These are phyloP conservation scores for Didymodactylos carnosus DNA, from an alignment of 2,888 invertebrate genomes.

Conservation along the genomic window DNA sequence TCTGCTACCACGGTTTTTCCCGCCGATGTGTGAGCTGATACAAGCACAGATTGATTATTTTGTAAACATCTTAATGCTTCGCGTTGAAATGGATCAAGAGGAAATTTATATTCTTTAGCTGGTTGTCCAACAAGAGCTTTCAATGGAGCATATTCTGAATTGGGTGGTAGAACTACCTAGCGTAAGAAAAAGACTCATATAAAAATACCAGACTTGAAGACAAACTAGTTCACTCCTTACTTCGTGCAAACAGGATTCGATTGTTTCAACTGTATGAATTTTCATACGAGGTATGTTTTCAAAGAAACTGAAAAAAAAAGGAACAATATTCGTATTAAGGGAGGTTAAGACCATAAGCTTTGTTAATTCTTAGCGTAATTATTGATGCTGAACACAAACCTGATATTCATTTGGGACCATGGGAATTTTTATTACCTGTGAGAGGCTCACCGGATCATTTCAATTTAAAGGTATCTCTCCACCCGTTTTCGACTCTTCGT, in stretches of 20 bases:
- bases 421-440: no score
- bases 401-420: no score
- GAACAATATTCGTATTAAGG: no score
- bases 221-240: no score
- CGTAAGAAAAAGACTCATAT: constrained; percentile 37
- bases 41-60: constrained; percentile 88
- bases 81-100: constrained; percentile 88
- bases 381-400: no score
- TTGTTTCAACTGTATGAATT: neutral
- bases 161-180: constrained; percentile 65
- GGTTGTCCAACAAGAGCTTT: constrained; percentile 24
- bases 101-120: constrained; percentile 77
- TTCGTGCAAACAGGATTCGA: neutral
- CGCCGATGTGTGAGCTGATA: constrained; percentile 96
- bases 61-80: constrained; percentile 88
- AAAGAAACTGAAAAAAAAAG: neutral
- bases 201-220: neutral
- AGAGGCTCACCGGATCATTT: no score
- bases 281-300: neutral
- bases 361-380: no score
- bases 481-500: no score
- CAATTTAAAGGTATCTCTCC: no score
- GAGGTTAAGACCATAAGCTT: no score
- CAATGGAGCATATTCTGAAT: constrained; percentile 52
- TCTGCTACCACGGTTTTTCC: constrained; percentile 94